phyloP scores from a whole-genome alignment of 2,888 invertebrate species.

The Trichogramma evanescens region DNA sequence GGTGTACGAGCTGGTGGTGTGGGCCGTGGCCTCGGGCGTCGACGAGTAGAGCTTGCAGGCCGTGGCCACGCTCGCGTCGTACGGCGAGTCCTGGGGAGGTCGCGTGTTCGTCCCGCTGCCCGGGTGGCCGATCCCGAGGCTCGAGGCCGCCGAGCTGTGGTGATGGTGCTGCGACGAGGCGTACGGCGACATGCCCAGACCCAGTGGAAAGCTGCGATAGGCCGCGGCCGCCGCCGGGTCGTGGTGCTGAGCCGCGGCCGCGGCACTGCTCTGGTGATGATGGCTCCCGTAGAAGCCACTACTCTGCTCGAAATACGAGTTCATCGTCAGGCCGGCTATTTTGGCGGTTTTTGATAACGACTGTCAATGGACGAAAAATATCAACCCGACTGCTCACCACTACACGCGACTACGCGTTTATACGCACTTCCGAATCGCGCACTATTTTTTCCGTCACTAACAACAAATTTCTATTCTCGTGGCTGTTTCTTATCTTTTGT shows the following conservation, averaged over 20 bases:
- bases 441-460: neutral
- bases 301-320: conserved; percentile 93
- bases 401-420: neutral
- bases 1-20: conserved; percentile 54
- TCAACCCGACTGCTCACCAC: neutral
- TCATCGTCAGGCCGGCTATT: conserved; percentile 51
- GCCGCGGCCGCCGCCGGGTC: conserved; percentile 65
- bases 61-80: conserved; percentile 83
- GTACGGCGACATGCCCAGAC: conserved; percentile 79
- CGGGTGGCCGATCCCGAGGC: conserved; percentile 54
- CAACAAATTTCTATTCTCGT: neutral
- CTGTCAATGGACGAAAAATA: neutral
- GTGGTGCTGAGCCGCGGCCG: conserved; percentile 64
- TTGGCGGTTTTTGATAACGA: neutral
- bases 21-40: conserved; percentile 55
- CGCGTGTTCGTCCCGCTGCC: conserved; percentile 66
- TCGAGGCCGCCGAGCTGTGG: conserved; percentile 49
- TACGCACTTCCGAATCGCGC: neutral
- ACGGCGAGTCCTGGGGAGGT: conserved; percentile 83
- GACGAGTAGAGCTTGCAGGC: conserved; percentile 77
- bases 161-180: conserved; percentile 63
- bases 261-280: conserved; percentile 73
- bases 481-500: neutral
- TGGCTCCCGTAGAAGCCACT: conserved; percentile 79
- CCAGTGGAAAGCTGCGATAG: conserved; percentile 80